Percentiles rank a stretch among this genome's conserved stretches.
Conservation (phyloP, 1,140 invertebrate genomes). For the Bathynomus jamesi region DNA sequence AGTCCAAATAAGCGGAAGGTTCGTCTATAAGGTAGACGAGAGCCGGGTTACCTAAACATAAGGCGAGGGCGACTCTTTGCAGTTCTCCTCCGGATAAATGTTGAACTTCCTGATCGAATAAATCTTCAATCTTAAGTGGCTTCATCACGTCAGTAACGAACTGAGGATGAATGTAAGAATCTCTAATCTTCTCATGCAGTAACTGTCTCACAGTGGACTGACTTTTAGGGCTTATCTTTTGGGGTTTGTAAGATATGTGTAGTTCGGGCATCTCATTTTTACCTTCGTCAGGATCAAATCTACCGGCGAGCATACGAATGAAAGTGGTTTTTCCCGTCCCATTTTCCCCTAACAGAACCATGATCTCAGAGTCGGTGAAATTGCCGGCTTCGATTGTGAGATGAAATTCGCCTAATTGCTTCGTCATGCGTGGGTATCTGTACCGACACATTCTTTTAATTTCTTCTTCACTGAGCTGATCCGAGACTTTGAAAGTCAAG, state of each 20-base stretch:
- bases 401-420: slow-evolving; percentile 50
- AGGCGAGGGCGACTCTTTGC: slow-evolving; percentile 89
- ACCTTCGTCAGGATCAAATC: slow-evolving; percentile 82
- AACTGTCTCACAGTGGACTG: slow-evolving; percentile 84
- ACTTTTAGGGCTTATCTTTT: slow-evolving; percentile 98
- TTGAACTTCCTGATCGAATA: slow-evolving; percentile 98
- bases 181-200: slow-evolving; percentile 91
- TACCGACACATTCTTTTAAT: slow-evolving; percentile 51
- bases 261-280: slow-evolving; percentile 76
- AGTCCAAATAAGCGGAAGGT: slow-evolving; percentile 98
- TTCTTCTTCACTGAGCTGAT: slow-evolving; percentile 95
- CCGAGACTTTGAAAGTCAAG: slow-evolving; percentile 94
- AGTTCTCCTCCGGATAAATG: slow-evolving; percentile 99
- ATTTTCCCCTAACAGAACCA: slow-evolving; percentile 97
- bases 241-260: slow-evolving; percentile 99
- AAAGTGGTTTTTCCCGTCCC: slow-evolving; percentile 99
- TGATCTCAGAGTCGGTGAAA: slow-evolving; percentile 98
- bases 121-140: slow-evolving; percentile 93
- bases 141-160: slow-evolving; percentile 99
- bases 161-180: slow-evolving; percentile 92
- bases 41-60: slow-evolving; percentile 96
- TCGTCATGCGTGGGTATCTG: slow-evolving; percentile 69
- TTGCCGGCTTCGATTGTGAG: slow-evolving; percentile 71
- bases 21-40: slow-evolving; percentile 99
- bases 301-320: slow-evolving; percentile 95